A percentile compares a stretch with the other conserved stretches of the same genome.
Conservation (phyloP, 2,113 vertebrate genomes). For the Ptilonorhynchus violaceus region DNA sequence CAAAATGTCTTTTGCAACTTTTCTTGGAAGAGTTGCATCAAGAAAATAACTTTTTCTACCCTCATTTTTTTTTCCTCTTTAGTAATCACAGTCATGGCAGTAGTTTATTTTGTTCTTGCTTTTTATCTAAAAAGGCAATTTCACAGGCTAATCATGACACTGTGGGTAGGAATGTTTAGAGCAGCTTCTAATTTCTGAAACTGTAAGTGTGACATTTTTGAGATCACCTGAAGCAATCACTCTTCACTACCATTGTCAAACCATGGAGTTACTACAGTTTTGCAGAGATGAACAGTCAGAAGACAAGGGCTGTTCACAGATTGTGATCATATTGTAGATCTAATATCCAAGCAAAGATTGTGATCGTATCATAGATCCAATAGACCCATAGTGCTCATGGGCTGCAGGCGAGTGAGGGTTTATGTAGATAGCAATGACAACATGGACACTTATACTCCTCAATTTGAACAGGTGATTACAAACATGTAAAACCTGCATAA, state of each 20-base stretch:
- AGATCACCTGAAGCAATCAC: not conserved
- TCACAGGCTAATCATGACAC: not conserved
- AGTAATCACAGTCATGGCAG: not conserved
- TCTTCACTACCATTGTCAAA: not conserved
- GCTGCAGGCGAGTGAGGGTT: not conserved
- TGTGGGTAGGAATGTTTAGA: not conserved
- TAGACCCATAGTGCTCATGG: not conserved
- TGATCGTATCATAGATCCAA: not conserved
- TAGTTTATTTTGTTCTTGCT: not conserved
- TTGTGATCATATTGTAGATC: not conserved
- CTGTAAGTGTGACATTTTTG: not conserved
- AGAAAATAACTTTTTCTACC: slow-evolving; percentile 8
- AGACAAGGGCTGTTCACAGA: not conserved
- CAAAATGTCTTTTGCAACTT: not conserved
- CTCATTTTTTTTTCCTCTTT: not conserved
- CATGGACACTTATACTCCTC: not conserved
- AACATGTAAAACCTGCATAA: not conserved
- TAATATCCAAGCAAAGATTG: not conserved
- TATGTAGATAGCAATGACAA: not conserved
- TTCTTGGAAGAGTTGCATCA: not conserved
- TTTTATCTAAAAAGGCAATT: not conserved
- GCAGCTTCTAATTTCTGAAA: not conserved
- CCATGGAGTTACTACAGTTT: not conserved
- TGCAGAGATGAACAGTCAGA: not conserved
- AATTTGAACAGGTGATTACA: not conserved